These are phyloP conservation scores for Odontothrips loti DNA, from an alignment of 2,888 invertebrate species.

Conservation along the genomic window DNA sequence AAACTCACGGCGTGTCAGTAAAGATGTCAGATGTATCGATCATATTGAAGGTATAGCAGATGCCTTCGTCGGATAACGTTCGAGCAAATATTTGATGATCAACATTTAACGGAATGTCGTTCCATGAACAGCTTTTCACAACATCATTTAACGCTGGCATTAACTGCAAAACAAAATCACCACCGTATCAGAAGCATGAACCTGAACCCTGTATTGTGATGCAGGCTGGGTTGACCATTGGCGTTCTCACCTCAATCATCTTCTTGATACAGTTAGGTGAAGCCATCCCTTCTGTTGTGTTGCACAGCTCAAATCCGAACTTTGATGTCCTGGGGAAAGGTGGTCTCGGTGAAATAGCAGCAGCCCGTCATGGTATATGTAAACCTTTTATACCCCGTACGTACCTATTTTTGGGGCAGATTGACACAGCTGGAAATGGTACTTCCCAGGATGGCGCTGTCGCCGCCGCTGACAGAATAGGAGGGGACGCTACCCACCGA, in stretches of 20 bases:
- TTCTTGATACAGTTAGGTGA: too few relatives aligned
- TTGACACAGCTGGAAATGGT: not conserved
- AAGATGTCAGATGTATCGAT: not conserved
- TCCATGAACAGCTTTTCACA: not conserved
- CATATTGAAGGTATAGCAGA: constrained; percentile 4
- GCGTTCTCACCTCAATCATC: not conserved
- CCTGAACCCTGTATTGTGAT: too few relatives aligned
- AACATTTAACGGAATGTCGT: not conserved
- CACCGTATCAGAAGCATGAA: too few relatives aligned
- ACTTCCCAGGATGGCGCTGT: not conserved
- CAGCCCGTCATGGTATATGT: not conserved
- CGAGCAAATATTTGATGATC: not conserved
- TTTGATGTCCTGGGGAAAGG: too few relatives aligned
- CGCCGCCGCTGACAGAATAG: not conserved
- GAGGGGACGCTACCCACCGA: not conserved
- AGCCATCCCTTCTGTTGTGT: too few relatives aligned
- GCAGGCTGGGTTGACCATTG: too few relatives aligned
- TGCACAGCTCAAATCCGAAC: too few relatives aligned
- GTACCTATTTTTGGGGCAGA: not conserved
- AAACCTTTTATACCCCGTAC: not conserved
- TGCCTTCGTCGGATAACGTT: not conserved
- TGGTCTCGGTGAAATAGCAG: not conserved
- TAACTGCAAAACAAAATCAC: not conserved
- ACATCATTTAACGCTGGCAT: not conserved
- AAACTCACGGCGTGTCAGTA: not conserved